Base-by-base conservation (phyloP, 2,888 invertebrate genomes). In the Xanthia icteritia region DNA sequence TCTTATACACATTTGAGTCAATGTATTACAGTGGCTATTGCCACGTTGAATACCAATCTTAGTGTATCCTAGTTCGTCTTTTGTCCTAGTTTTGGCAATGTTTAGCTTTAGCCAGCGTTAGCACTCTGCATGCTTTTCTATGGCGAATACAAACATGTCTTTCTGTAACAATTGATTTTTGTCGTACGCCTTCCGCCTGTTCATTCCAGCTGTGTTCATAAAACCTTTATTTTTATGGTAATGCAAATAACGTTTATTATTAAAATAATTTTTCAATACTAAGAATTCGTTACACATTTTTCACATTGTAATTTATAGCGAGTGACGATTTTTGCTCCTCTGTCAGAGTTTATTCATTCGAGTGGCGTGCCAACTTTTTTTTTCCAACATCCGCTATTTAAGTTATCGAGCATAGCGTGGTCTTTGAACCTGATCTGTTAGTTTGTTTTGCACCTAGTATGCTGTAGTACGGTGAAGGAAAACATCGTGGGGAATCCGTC, bases 141-240 rank as follows among this genome's bases (percentile, higher is more conserved):
- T 31, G 31, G 1, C 31, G 31, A 31, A 31, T 31, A 31, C 2
- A 54, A 11, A 54, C 11, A 54, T 23, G 11, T 23, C 1, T 54
- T 23, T 54, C 23, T 54, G 4, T 27, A 39, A 72, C 36, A 72
- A 48, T 48, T 65, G n/a, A 36, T 36, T 51, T 48, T 17, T 13
- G 5, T 2, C 3, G 20, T 9, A 27, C 31, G 11, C 17, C 13
- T 15, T 72, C 0, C 23, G 13, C 9, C 39, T 39, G 20, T 31
- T 31, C 13, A 60, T 60, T 0, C 27, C 48, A 61, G 31, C 76
- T 75, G 39, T 61, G 39, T 23, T 51, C 23, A 39, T 75, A 75
- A 17, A 27, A 23, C 17, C 6, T 27, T 23, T 48, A 11, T 48
- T 48, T 48, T 0, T 2, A 48, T 36, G 31, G 17, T 27, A 6